These are phyloP conservation scores for Hypselothyrea guttata DNA, from an alignment of 2,888 invertebrate genomes.

Conservation along the genomic window DNA sequence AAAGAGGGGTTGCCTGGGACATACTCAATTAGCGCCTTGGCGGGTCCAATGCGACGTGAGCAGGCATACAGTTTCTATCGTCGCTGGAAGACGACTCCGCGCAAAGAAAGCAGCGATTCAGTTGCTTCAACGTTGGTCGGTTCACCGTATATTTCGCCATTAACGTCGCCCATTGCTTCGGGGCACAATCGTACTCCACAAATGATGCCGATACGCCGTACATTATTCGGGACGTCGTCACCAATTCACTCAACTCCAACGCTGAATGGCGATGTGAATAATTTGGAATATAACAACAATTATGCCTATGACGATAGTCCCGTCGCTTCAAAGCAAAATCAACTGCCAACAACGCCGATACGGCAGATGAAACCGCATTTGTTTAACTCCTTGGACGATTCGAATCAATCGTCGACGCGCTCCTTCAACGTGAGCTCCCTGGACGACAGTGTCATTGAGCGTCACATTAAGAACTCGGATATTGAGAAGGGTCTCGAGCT, in stretches of 20 bases:
- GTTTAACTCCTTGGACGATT: conserved; percentile 60
- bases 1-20: conserved; percentile 85
- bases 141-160: conserved; percentile 66
- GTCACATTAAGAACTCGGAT: conserved; percentile 86
- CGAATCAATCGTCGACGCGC: conserved; percentile 11
- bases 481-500: conserved; percentile 94
- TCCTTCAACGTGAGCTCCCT: conserved; percentile 24
- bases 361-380: conserved; percentile 56
- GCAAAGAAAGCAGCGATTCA: conserved; percentile 79
- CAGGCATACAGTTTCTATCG: conserved; percentile 88
- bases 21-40: conserved; percentile 91
- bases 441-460: conserved; percentile 77
- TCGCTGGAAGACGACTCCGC: conserved; percentile 93
- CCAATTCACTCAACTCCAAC: neutral
- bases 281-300: conserved; percentile 56
- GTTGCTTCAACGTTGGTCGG: conserved; percentile 56
- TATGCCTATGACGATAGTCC: conserved; percentile 12
- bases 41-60: conserved; percentile 93
- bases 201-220: too few species aligned
- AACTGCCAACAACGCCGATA: conserved; percentile 51
- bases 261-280: conserved; percentile 7
- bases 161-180: conserved; percentile 51
- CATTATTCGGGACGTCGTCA: conserved; percentile 44
- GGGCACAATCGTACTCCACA: neutral
- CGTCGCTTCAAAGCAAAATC: conserved; percentile 5